Evolutionary conservation across 1,140 invertebrate species (phyloP).

Genomic region (Drosophila albomicans): DNA sequence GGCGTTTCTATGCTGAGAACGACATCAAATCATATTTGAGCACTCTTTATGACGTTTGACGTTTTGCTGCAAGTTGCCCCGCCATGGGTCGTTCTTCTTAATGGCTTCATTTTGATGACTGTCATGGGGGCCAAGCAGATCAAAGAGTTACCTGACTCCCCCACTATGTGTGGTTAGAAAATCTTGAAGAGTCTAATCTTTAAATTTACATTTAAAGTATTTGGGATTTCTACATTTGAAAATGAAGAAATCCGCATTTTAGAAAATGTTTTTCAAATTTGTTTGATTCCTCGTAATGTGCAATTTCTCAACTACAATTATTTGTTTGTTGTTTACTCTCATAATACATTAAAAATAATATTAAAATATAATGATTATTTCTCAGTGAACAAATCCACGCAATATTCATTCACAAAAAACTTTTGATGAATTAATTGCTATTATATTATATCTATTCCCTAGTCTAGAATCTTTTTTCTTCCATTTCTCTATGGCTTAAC

Average conservation of each 20-base stretch:
- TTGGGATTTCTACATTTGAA: too few relatives aligned
- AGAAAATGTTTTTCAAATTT: too few relatives aligned
- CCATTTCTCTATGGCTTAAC: not conserved
- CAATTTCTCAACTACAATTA: too few relatives aligned
- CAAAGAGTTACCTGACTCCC: not conserved
- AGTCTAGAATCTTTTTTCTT: not conserved
- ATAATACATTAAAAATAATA: too few relatives aligned
- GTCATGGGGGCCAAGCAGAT: slow-evolving; percentile 4
- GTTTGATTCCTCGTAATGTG: too few relatives aligned
- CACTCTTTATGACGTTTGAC: slow-evolving; percentile 43
- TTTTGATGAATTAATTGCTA: not conserved
- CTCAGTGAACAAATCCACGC: too few relatives aligned
- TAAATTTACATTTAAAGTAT: too few relatives aligned
- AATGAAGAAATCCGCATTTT: too few relatives aligned
- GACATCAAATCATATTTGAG: slow-evolving; percentile 53
- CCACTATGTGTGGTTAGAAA: not conserved
- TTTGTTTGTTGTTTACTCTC: too few relatives aligned
- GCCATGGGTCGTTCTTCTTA: slow-evolving; percentile 28
- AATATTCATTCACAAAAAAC: too few relatives aligned
- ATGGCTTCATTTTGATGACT: slow-evolving; percentile 46
- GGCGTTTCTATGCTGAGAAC: slow-evolving; percentile 40
- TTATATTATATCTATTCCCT: not conserved
- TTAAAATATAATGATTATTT: too few relatives aligned
- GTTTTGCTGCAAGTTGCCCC: slow-evolving; percentile 26
- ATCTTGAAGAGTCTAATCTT: too few relatives aligned